phyloP scores from a whole-genome alignment of 2,888 invertebrate species.

The Cataglyphis livida region DNA sequence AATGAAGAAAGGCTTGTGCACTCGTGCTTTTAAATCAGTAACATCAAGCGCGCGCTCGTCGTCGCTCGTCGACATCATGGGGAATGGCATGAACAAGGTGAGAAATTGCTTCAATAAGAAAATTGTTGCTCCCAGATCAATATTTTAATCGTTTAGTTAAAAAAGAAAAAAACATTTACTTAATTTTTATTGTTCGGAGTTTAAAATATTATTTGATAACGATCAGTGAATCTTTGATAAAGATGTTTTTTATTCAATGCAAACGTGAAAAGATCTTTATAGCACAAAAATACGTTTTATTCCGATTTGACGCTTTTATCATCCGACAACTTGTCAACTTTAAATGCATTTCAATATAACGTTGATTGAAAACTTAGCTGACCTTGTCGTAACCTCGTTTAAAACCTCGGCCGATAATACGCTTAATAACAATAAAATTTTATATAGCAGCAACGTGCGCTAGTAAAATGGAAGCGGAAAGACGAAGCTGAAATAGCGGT shows the following conservation, averaged over 20 bases:
- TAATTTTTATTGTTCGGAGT: not conserved
- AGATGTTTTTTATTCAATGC: not conserved
- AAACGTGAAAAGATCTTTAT: not conserved
- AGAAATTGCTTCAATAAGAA: constrained; percentile 22
- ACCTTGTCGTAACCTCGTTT: not conserved
- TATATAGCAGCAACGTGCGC: not conserved
- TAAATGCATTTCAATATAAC: constrained; percentile 33
- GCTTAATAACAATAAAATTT: not conserved
- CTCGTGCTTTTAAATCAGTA: constrained; percentile 65
- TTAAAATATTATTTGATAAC: not conserved
- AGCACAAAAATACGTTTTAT: not conserved
- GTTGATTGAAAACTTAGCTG: constrained; percentile 10
- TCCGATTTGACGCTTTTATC: constrained; percentile 11
- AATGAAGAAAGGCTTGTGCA: constrained; percentile 44
- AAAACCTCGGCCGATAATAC: not conserved
- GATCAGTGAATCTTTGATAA: not conserved
- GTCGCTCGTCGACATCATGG: constrained; percentile 89
- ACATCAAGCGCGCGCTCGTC: constrained; percentile 69
- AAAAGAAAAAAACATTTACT: not conserved
- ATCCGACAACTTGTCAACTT: constrained; percentile 7
- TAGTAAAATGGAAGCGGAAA: not conserved
- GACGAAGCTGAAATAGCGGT: not conserved
- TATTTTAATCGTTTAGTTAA: not conserved
- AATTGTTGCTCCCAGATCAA: not conserved
- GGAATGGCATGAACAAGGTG: constrained; percentile 97